Conservation (phyloP, 2,797 vertebrate species). For the Fundulus diaphanus region DNA sequence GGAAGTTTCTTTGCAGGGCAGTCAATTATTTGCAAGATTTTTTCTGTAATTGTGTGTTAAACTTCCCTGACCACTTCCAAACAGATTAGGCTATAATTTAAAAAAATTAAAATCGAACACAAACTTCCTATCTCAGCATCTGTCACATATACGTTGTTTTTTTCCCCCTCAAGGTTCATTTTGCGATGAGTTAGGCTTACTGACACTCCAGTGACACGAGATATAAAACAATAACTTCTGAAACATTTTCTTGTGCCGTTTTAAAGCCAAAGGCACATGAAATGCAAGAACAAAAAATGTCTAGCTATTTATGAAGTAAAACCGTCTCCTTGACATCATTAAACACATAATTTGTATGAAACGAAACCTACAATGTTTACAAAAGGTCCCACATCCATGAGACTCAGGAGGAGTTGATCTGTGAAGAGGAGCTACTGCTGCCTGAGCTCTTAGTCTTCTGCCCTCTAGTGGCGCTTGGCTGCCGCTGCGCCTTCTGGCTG, state of each 20-base stretch:
- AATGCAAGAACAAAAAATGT: not conserved
- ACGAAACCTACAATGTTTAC: slow-evolving; percentile 42
- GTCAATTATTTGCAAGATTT: not conserved
- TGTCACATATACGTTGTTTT: not conserved
- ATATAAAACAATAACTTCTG: not conserved
- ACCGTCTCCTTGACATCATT: not conserved
- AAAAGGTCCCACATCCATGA: not conserved
- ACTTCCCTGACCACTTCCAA: not conserved
- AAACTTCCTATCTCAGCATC: not conserved
- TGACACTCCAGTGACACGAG: too few species aligned
- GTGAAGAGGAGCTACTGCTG: slow-evolving; percentile 84
- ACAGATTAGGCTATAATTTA: not conserved
- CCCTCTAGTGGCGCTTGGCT: slow-evolving; percentile 87
- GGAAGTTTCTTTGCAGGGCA: too few species aligned
- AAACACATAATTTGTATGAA: slow-evolving; percentile 7
- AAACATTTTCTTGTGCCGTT: not conserved
- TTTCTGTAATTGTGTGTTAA: too few species aligned
- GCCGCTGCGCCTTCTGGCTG: slow-evolving; percentile 89
- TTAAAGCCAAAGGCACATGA: not conserved
- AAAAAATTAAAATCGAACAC: too few species aligned
- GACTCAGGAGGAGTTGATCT: slow-evolving; percentile 76
- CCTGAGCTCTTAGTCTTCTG: slow-evolving; percentile 91
- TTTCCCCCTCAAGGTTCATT: not conserved
- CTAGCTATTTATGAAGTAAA: not conserved
- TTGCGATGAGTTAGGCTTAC: not conserved